A percentile compares a stretch with the other conserved stretches of the same genome.
These are phyloP conservation scores for Halcyon badia DNA, from an alignment of 2,797 vertebrate species.

Conservation along the genomic window DNA sequence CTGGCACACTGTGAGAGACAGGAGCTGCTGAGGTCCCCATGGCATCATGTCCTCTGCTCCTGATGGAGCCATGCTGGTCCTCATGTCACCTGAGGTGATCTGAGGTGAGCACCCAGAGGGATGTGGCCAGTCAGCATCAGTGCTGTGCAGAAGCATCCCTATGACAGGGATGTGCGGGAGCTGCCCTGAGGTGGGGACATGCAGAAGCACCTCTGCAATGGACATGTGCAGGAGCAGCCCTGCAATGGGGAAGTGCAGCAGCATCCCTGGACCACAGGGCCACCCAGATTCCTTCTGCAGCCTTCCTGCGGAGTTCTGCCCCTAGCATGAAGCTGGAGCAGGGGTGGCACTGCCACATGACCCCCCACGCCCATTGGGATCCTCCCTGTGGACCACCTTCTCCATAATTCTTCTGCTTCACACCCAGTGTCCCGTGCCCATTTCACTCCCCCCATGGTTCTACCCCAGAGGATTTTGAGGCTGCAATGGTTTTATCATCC, in stretches of 20 bases:
- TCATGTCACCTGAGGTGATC: background rate
- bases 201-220: background rate
- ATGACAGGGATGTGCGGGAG: background rate
- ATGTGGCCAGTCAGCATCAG: background rate
- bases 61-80: background rate
- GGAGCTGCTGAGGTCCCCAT: background rate
- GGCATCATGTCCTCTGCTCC: background rate
- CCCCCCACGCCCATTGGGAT: background rate
- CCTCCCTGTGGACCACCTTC: background rate
- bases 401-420: background rate
- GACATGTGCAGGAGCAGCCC: background rate
- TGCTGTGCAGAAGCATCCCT: background rate
- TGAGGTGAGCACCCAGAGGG: background rate
- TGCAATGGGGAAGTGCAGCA: background rate
- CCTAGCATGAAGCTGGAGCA: accelerated
- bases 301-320: background rate
- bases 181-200: background rate
- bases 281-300: accelerated
- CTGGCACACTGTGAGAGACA: background rate
- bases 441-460: background rate
- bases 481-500: background rate
- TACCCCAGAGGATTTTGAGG: background rate
- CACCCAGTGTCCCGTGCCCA: background rate
- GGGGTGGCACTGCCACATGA: background rate
- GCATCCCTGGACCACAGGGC: background rate